Evolutionary conservation across 1,140 invertebrate genomes (phyloP).

Genomic region (Bombus picipes): DNA sequence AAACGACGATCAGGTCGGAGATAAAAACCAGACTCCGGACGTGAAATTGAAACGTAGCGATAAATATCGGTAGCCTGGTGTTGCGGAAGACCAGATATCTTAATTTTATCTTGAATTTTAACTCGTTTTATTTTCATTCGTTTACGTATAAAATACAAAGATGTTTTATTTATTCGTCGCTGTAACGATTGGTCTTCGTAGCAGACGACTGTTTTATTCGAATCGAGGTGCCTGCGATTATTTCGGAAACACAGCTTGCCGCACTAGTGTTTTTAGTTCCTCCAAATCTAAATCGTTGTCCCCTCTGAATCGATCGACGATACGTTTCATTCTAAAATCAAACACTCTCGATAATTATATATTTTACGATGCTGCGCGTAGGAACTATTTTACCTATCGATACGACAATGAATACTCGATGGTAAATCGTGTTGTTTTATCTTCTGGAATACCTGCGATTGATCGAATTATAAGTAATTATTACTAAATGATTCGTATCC

Average conservation of each 20-base stretch:
- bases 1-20: not conserved
- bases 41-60: not conserved
- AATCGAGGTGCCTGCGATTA: not conserved
- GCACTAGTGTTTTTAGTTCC: constrained; percentile 55
- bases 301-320: constrained; percentile 39
- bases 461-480: too few species aligned
- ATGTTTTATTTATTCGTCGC: not conserved
- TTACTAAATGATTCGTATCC: not conserved
- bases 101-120: not conserved
- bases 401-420: not conserved
- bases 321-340: constrained; percentile 54
- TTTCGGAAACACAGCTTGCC: constrained; percentile 18
- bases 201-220: not conserved
- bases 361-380: not conserved
- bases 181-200: not conserved
- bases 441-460: constrained; percentile 54
- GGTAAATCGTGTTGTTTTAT: constrained; percentile 52
- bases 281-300: constrained; percentile 36
- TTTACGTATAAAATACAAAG: not conserved
- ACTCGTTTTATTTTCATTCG: not conserved
- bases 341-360: not conserved
- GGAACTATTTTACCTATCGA: not conserved
- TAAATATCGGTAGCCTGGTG: not conserved
- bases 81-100: not conserved
- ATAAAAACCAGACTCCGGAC: not conserved